A percentile compares a stretch with the other conserved stretches of the same genome.
Conservation (phyloP, 2,797 vertebrate genomes). For the Pampus argenteus region DNA sequence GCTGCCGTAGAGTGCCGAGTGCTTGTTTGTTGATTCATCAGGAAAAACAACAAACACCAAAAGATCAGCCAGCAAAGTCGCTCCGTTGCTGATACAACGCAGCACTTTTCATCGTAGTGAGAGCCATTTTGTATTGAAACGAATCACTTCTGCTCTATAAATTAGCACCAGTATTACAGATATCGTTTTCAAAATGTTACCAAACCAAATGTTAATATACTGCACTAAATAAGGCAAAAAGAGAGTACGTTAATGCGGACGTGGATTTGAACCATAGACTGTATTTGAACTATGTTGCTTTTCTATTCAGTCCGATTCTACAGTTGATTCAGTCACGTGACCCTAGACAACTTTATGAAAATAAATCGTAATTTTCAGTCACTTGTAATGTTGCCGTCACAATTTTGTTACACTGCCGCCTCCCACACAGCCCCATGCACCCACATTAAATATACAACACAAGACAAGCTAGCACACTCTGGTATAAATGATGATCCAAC, state of each 20-base stretch:
- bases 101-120: neutral
- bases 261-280: too few relatives aligned
- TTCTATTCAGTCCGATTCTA: conserved; percentile 58
- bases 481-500: too few relatives aligned
- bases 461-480: neutral
- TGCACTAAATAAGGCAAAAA: too few relatives aligned
- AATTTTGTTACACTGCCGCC: neutral
- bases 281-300: neutral
- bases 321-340: conserved; percentile 66
- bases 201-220: neutral
- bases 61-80: fast-evolving
- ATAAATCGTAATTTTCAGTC: neutral
- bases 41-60: neutral
- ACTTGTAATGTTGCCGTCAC: too few relatives aligned
- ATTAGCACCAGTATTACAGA: neutral
- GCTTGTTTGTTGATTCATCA: neutral
- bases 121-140: neutral
- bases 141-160: fast-evolving
- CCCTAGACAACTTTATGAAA: conserved; percentile 6
- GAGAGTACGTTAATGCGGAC: too few relatives aligned
- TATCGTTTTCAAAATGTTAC: neutral
- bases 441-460: neutral
- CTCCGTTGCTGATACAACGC: fast-evolving
- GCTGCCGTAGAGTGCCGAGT: conserved; percentile 46
- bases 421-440: neutral